A percentile compares a stretch with the other conserved stretches of the same genome.
These are phyloP conservation scores for Sphaerodactylus townsendi DNA, from an alignment of 2,113 vertebrate genomes.

Conservation along the genomic window DNA sequence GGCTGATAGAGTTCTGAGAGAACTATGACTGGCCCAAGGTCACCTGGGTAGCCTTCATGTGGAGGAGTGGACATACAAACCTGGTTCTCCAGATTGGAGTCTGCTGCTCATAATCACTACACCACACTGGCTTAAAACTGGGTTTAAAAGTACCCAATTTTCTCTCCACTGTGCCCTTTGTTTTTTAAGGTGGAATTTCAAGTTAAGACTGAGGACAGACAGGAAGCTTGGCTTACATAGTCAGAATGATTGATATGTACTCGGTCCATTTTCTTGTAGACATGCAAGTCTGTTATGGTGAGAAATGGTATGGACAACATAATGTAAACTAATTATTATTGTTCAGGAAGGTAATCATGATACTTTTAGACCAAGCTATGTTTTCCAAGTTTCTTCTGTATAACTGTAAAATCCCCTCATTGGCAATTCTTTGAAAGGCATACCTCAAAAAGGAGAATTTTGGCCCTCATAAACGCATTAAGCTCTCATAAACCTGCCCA, in stretches of 20 bases:
- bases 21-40: too few species aligned
- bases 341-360: not conserved
- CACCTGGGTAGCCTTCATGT: too few species aligned
- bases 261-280: not conserved
- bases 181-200: not conserved
- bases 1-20: too few species aligned
- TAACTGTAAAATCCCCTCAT: slow-evolving; percentile 24
- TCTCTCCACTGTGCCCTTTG: not conserved
- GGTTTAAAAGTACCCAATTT: not conserved
- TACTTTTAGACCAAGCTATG: not conserved
- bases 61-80: too few species aligned
- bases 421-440: slow-evolving; percentile 53
- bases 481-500: slow-evolving; percentile 56
- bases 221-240: not conserved
- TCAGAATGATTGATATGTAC: too few species aligned
- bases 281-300: not conserved
- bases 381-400: slow-evolving; percentile 13
- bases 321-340: not conserved
- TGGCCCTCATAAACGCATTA: slow-evolving; percentile 48
- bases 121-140: too few species aligned
- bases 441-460: slow-evolving; percentile 22
- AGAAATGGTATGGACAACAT: not conserved
- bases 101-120: too few species aligned
- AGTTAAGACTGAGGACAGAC: not conserved
- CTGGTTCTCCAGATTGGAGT: too few species aligned